Percentiles rank a stretch among this genome's conserved stretches.
Conservation (phyloP, 1,140 invertebrate species). For the Scaptomyza hsui region DNA sequence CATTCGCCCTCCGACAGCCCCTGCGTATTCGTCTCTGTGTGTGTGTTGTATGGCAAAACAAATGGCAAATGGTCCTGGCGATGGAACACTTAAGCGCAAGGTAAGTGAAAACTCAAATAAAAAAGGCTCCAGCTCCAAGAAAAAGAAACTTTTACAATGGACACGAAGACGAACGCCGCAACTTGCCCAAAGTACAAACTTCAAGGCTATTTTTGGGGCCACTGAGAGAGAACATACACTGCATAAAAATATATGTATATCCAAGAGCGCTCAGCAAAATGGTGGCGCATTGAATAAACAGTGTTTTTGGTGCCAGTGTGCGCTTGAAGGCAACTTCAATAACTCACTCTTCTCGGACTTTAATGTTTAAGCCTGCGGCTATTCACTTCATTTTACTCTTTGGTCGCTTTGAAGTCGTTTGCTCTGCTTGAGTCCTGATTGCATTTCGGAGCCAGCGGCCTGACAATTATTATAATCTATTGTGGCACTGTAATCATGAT, state of each 20-base stretch:
- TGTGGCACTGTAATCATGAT: conserved; percentile 1
- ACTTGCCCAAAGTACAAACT: conserved; percentile 21
- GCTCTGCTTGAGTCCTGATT: conserved; percentile 29
- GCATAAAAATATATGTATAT: neutral
- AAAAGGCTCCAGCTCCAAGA: conserved; percentile 39
- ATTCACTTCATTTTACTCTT: conserved; percentile 42
- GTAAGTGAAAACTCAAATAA: conserved; percentile 78
- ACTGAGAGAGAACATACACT: neutral
- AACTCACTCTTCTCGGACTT: conserved; percentile 22
- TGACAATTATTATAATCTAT: conserved; percentile 38
- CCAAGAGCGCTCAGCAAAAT: neutral
- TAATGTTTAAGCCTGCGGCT: conserved; percentile 48
- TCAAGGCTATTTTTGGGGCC: conserved; percentile 40
- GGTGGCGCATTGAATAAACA: conserved; percentile 46
- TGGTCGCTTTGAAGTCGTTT: conserved; percentile 49
- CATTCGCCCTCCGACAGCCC: neutral
- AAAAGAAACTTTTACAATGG: conserved; percentile 65
- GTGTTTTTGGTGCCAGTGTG: neutral
- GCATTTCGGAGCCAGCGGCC: conserved; percentile 42
- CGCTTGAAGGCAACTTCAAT: conserved; percentile 18
- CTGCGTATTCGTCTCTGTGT: conserved; percentile 8
- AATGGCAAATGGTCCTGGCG: conserved; percentile 68
- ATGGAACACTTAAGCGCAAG: conserved; percentile 70
- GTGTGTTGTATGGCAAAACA: conserved; percentile 52
- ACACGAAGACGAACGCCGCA: conserved; percentile 6